Evolutionary conservation across 2,113 vertebrate species (phyloP), one percentile per base, ranked within the genome.

Genomic region (Desmodus rotundus): DNA sequence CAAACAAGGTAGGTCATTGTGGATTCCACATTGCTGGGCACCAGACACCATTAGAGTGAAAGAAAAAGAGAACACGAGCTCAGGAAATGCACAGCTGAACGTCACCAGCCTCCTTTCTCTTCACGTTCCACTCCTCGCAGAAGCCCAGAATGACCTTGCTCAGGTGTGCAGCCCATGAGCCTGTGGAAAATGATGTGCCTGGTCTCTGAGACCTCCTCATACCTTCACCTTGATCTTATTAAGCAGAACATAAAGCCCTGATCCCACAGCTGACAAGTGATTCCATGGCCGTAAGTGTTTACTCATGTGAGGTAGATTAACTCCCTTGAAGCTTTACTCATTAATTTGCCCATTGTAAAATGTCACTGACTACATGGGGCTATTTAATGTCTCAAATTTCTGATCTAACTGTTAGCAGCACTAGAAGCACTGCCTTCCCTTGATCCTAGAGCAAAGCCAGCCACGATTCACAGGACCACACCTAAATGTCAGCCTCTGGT

Each of bases 171-270:
- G 33, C 56, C 56, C 2, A 0, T 0, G 0, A 11, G 52, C 56
- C 22, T n/a, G 24, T 13, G 33, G 76, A 52, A 54, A 36, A 16
- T 0, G 1, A 17, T 16, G 45, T 28, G 52, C 41, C 38, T n/a
- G 63, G 17, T 41, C 65, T 61, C 54, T 0, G 24, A n/a, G 36
- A 33, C 26, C 15, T 24, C 3, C 45, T 22, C 41, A 4, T 56
- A 38, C 74, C 81, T 70, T 88, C 88, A 65, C 94, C 80, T 92
- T 87, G 93, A 93, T 84, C 83, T 80, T 43, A 81, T 87, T 92
- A 90, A 87, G 54, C 72, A 86, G 90, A 97, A 65, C 95, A 86
- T 80, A 94, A 92, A 92, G 95, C 86, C 68, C 26, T 77, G 82
- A 88, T 91, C 58, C 78, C 9, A 36, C 45, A 47, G 76, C 33